These are phyloP conservation scores for Limnothrissa miodon DNA, from an alignment of 2,113 vertebrate genomes.

Conservation along the genomic window DNA sequence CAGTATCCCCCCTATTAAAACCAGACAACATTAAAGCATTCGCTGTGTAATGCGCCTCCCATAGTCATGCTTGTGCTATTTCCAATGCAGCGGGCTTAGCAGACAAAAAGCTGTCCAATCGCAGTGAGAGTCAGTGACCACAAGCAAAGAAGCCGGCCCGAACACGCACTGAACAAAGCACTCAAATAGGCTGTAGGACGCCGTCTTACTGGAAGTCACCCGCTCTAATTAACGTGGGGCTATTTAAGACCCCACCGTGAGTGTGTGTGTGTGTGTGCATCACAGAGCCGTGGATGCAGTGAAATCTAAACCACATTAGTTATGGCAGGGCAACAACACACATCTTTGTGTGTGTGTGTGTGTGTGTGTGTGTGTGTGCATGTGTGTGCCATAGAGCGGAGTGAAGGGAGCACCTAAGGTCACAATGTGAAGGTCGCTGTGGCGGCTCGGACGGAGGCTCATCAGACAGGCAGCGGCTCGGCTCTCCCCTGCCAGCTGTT, in stretches of 20 bases:
- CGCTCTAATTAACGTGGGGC: slow-evolving; percentile 35
- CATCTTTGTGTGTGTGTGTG: too few species aligned
- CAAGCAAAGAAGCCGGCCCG: slow-evolving; percentile 5
- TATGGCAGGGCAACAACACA: neutral
- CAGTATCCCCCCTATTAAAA: neutral
- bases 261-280: too few species aligned
- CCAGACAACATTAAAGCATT: neutral
- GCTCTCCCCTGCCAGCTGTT: slow-evolving; percentile 21
- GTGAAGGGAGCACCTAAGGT: neutral
- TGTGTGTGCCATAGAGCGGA: too few species aligned
- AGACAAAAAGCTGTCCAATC: neutral
- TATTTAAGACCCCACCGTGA: slow-evolving; percentile 27
- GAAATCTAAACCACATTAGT: slow-evolving; percentile 31
- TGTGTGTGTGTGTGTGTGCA: too few species aligned
- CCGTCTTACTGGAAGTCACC: slow-evolving; percentile 14
- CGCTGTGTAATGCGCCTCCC: neutral
- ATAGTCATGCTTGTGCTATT: neutral
- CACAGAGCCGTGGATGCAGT: slow-evolving; percentile 8
- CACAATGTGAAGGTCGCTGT: slow-evolving; percentile 26
- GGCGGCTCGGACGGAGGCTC: neutral
- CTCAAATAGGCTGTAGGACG: slow-evolving; percentile 15
- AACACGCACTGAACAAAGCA: neutral
- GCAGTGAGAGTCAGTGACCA: neutral
- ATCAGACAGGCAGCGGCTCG: neutral
- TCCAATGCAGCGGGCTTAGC: neutral